These are phyloP conservation scores for Sphaeridia pumilis DNA, from an alignment of 2,888 invertebrate species.

Conservation along the genomic window DNA sequence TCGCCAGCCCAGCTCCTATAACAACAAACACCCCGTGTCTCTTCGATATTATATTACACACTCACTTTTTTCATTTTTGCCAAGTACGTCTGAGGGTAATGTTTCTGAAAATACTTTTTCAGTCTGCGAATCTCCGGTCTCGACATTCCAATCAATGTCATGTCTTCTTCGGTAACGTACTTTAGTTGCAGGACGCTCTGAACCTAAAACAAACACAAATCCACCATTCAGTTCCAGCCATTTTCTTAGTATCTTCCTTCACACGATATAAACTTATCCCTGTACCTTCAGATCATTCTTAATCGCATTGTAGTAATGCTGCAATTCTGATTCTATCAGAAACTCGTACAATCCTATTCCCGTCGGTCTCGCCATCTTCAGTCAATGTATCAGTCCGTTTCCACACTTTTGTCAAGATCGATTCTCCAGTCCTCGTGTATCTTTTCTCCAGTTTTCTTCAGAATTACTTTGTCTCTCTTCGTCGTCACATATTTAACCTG, in stretches of 20 bases:
- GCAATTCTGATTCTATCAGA: slow-evolving; percentile 83
- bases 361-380: slow-evolving; percentile 16
- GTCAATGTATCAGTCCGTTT: background rate
- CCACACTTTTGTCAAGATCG: background rate
- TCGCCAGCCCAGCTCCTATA: no score
- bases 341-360: slow-evolving; percentile 72
- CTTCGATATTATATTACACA: no score
- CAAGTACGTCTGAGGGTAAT: slow-evolving; percentile 84
- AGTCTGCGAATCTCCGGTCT: slow-evolving; percentile 89
- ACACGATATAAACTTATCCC: background rate
- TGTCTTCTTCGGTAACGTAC: slow-evolving; percentile 86
- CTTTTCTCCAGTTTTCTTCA: background rate
- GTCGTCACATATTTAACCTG: no score
- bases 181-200: slow-evolving; percentile 78
- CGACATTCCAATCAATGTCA: slow-evolving; percentile 81
- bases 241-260: background rate
- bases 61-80: slow-evolving; percentile 72
- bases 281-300: slow-evolving; percentile 70
- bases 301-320: slow-evolving; percentile 67
- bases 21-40: no score
- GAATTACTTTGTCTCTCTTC: no score
- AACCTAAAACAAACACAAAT: slow-evolving; percentile 42
- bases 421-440: background rate
- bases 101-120: slow-evolving; percentile 84
- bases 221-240: background rate